phyloP scores from a whole-genome alignment of 1,140 invertebrate genomes.

The Drosophila nannoptera region DNA sequence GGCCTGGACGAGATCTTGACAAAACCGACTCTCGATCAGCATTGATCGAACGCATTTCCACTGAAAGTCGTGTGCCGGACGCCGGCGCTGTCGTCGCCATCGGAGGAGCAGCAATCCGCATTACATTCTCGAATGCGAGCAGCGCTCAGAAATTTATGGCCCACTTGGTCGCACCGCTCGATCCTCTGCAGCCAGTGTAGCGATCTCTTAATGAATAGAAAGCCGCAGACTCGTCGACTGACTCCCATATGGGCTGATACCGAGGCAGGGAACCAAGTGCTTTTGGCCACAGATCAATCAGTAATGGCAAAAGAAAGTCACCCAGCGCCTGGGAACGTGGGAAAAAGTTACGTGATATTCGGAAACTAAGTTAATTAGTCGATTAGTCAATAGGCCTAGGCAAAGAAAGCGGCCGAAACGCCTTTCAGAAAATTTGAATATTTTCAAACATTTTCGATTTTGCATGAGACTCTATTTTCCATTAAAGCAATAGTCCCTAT shows the following conservation, averaged over 20 bases:
- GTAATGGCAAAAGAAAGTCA: slow-evolving; percentile 47
- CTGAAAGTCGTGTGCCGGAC: slow-evolving; percentile 67
- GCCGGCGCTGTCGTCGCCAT: slow-evolving; percentile 43
- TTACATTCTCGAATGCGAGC: slow-evolving; percentile 40
- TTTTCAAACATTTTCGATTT: no score
- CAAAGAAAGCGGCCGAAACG: no score
- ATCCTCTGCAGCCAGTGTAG: slow-evolving; percentile 57
- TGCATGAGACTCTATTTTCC: no score
- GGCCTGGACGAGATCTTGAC: slow-evolving; percentile 75
- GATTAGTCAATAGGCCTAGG: not conserved
- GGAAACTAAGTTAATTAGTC: slow-evolving; percentile 6
- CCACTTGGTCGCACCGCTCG: slow-evolving; percentile 47
- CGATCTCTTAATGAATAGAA: slow-evolving; percentile 46
- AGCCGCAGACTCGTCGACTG: not conserved
- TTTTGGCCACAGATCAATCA: slow-evolving; percentile 43
- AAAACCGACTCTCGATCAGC: slow-evolving; percentile 77
- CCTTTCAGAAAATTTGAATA: no score
- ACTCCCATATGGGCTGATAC: slow-evolving; percentile 19
- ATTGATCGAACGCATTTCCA: slow-evolving; percentile 76
- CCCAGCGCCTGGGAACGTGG: slow-evolving; percentile 25
- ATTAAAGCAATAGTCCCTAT: not conserved
- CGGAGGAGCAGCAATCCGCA: slow-evolving; percentile 27
- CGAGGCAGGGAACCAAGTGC: slow-evolving; percentile 31
- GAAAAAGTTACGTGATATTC: slow-evolving; percentile 18
- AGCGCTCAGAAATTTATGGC: slow-evolving; percentile 55